Evolutionary conservation across 2,113 vertebrate genomes (phyloP), one percentile per base, ranked within the genome.

Genomic region (Casuarius casuarius): DNA sequence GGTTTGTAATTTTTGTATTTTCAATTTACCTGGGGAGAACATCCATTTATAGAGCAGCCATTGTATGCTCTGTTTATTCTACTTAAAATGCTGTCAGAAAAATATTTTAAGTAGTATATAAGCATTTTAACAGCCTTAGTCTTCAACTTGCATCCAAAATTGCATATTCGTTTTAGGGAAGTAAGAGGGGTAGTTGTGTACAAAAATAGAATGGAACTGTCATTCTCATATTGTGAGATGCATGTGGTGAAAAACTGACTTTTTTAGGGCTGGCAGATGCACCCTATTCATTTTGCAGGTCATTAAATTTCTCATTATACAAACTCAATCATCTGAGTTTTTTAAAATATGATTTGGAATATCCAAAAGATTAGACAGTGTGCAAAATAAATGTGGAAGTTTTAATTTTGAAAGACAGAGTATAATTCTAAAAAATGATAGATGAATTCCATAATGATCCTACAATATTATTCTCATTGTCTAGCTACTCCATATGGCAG

Each of bases 291-390:
- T 97, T 97, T 97, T 94, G 91, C 89, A 96, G 91, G 94, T 94
- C 95, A 71, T 98, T 98, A 98, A 95, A 95, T 95, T 95, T 95
- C 96, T 90, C 87, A 95, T 96, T 96, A 97, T 68, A 97, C 86
- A 92, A 97, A 97, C 86, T 93, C 95, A 91, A 44, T 96, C 94
- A 82, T 92, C 83, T 94, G 92, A 59, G 29, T 95, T 98, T 51
- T 18, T 96, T 89, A 95, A 94, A 97, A 97, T 95, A 93, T 87
- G 80, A 96, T 95, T 91, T 89, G 89, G 79, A 95, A 91, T 92
- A 94, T 97, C 75, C 44, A 7, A 71, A 94, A 97, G 95, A 95
- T 84, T 66, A 91, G 84, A 52, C 73, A 78, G 63, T 51, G 33
- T 65, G 65, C 70, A 95, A 94, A 94, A 96, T 95, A 96, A 84